phyloP scores from a whole-genome alignment of 2,888 invertebrate genomes.

The Drosophila atroscutellata region DNA sequence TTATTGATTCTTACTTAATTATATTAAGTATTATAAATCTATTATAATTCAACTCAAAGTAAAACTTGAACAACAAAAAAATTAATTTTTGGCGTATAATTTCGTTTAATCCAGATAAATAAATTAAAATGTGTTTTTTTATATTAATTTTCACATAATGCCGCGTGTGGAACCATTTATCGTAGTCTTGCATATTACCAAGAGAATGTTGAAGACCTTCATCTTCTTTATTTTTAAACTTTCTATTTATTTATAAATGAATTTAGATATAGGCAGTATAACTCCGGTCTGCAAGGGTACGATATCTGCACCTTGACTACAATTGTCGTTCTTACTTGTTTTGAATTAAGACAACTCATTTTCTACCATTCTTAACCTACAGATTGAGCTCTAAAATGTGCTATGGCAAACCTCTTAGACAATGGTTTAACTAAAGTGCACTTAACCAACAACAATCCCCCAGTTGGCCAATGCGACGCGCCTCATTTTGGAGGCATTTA shows the following conservation, averaged over 20 bases:
- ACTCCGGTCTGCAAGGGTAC: background rate
- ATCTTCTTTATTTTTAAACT: background rate
- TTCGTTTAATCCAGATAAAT: background rate
- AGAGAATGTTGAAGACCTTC: background rate
- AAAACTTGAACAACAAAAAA: background rate
- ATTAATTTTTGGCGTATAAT: background rate
- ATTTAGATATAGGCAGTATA: background rate
- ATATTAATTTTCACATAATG: background rate
- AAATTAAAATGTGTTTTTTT: background rate
- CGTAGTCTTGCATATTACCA: background rate
- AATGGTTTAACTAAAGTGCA: slow-evolving; percentile 32
- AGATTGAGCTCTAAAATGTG: background rate
- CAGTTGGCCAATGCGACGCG: slow-evolving; percentile 30
- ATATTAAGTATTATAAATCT: background rate
- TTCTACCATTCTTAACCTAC: background rate
- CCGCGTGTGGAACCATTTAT: background rate
- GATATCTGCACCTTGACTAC: background rate
- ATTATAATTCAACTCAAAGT: background rate
- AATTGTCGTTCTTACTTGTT: background rate
- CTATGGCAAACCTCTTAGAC: background rate
- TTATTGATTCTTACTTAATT: background rate
- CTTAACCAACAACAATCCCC: slow-evolving; percentile 6
- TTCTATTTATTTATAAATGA: background rate
- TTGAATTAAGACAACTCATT: background rate
- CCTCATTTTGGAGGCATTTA: slow-evolving; percentile 66